phyloP scores from a whole-genome alignment of 2,888 invertebrate genomes.

The Drosophila algonquin region DNA sequence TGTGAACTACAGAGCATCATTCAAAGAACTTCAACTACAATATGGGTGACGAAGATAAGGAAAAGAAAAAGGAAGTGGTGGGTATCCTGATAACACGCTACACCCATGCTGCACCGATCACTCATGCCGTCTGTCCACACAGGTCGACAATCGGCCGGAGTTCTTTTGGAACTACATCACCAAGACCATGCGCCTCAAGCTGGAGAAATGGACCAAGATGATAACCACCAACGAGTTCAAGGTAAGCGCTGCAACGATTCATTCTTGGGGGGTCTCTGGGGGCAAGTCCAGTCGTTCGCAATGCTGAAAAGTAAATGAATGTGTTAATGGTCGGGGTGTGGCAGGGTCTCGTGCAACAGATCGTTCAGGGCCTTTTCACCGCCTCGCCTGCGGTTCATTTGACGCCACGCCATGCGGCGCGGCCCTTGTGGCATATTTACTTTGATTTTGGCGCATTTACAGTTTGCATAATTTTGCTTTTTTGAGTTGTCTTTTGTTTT shows the following conservation, averaged over 20 bases:
- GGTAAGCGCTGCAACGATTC: conserved; percentile 51
- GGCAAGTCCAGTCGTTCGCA: not conserved
- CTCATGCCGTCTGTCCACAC: not conserved
- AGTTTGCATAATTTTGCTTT: conserved; percentile 56
- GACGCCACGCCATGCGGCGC: not conserved
- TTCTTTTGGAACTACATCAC: conserved; percentile 74
- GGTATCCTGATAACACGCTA: not conserved
- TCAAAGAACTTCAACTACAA: not conserved
- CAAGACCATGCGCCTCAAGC: conserved; percentile 74
- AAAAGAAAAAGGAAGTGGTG: conserved; percentile 42
- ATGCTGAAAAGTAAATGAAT: no score
- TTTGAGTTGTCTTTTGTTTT: conserved; percentile 6
- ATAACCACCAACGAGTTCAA: conserved; percentile 64
- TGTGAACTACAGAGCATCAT: not conserved
- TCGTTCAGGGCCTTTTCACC: not conserved
- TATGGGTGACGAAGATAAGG: conserved; percentile 59
- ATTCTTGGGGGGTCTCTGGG: not conserved
- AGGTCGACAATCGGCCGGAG: conserved; percentile 62
- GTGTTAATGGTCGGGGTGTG: no score
- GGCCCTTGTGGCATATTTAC: conserved; percentile 5
- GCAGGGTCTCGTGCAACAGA: not conserved
- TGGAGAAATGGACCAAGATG: conserved; percentile 77
- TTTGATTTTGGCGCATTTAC: conserved; percentile 40
- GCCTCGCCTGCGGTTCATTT: conserved; percentile 27
- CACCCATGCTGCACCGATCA: not conserved